Evolutionary conservation across 2,888 invertebrate species (phyloP).

Genomic region (Hesperia comma): DNA sequence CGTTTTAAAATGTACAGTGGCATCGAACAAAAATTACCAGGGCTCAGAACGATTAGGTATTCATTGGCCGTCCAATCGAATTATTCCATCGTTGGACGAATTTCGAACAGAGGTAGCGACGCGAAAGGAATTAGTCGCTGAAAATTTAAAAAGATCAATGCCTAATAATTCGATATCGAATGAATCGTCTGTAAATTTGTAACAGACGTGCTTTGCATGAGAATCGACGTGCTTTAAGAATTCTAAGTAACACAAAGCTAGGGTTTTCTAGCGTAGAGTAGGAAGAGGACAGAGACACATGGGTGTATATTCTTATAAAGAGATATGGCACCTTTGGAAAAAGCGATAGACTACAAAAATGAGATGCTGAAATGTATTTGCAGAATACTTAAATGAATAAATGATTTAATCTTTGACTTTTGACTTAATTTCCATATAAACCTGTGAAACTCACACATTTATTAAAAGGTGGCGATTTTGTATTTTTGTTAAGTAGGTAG

Average conservation of each 20-base stretch:
- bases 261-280: constrained; percentile 27
- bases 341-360: too few relatives aligned
- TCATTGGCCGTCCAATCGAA: constrained; percentile 59
- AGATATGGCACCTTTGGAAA: too few relatives aligned
- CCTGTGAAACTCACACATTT: too few relatives aligned
- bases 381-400: too few relatives aligned
- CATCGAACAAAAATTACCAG: constrained; percentile 18
- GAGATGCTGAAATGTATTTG: too few relatives aligned
- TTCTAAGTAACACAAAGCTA: constrained; percentile 32
- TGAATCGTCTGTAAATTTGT: constrained; percentile 81
- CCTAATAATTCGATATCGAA: constrained; percentile 82
- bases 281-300: not conserved
- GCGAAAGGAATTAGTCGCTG: constrained; percentile 48
- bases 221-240: constrained; percentile 50
- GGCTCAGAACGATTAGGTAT: constrained; percentile 41
- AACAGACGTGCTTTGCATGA: constrained; percentile 68
- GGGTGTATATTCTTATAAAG: too few relatives aligned
- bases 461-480: too few relatives aligned
- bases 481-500: too few relatives aligned
- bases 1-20: not conserved
- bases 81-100: constrained; percentile 67
- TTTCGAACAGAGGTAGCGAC: constrained; percentile 64
- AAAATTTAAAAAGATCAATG: constrained; percentile 78
- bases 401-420: too few relatives aligned
- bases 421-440: too few relatives aligned